Conservation (phyloP, 2,113 vertebrate species). For the Podiceps cristatus region DNA sequence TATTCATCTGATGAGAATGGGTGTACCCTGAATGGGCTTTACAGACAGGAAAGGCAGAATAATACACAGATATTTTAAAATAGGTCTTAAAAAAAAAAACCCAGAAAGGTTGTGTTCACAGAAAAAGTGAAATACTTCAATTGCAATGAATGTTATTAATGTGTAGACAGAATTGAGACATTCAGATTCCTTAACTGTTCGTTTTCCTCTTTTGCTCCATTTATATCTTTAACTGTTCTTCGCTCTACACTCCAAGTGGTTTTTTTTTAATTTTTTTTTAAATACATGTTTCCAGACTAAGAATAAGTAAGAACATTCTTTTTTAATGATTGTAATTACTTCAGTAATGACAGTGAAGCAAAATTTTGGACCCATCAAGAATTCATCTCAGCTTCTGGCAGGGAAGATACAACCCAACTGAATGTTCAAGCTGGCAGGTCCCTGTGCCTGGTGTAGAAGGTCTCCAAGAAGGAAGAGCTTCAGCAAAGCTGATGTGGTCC, state of each 20-base stretch:
- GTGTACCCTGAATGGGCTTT: neutral
- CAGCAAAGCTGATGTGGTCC: neutral
- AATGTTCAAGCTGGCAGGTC: neutral
- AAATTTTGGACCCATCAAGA: neutral
- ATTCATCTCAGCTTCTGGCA: neutral
- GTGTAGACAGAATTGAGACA: neutral
- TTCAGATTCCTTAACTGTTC: neutral
- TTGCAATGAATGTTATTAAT: neutral
- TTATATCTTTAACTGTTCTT: neutral
- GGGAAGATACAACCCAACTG: too few species aligned
- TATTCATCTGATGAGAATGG: neutral
- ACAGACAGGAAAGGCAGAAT: neutral
- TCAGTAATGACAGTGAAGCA: neutral
- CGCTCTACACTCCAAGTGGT: neutral
- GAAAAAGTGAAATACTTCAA: neutral
- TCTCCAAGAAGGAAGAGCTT: neutral
- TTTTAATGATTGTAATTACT: neutral
- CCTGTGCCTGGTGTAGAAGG: neutral
- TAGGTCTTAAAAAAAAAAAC: neutral
- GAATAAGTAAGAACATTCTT: neutral
- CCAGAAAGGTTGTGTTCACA: neutral
- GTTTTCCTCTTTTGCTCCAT: neutral
- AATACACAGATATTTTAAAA: neutral
- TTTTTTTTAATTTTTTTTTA: neutral
- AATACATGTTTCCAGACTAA: neutral